Evolutionary conservation across 2,113 vertebrate species (phyloP), one percentile per base, ranked within the genome.

Genomic region (Gavialis gangeticus): DNA sequence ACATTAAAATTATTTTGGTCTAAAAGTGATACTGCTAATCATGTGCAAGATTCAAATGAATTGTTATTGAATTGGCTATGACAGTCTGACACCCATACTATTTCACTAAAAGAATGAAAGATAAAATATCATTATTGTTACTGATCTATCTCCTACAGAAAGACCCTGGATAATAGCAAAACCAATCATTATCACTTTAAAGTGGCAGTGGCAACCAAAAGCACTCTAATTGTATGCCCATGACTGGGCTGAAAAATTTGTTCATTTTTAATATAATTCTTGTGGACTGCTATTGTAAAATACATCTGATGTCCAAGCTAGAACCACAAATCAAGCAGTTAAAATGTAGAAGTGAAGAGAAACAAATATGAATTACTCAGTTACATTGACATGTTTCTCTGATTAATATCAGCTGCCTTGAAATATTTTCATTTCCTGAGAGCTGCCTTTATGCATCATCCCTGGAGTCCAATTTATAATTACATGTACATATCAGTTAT

Each of bases 61-160:
- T 84, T 92, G 54, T 69, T 91, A 82, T 84, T 93, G 95, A 91
- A 95, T 94, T 94, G 79, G 16, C 37, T 91, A 71, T 81, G 91
- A 84, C 10, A 2, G 63, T 54, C 80, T 80, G 84, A 85, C 6
- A 3, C 73, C 63, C 84, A 63, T 54, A 55, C 11, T 88, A 21
- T 87, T 92, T 85, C 87, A 71, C 59, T 55, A 79, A 91, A 94
- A 94, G 60, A 84, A 91, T 73, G 73, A 87, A 76, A 89, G 67
- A 87, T 63, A 90, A 93, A 89, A 91, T 89, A 69, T 15, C 80
- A 63, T 89, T 93, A 58, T 19, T 28, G 28, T 17, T 73, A 13
- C 57, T 91, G 30, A 89, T 91, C 81, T 64, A 85, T 90, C 82
- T 91, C 82, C 71, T 79, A 89, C 46, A 54, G 91, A 95, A 76